A percentile compares a stretch with the other conserved stretches of the same genome.
Conservation (phyloP, 2,797 vertebrate species). For the Cyclura pinguis region DNA sequence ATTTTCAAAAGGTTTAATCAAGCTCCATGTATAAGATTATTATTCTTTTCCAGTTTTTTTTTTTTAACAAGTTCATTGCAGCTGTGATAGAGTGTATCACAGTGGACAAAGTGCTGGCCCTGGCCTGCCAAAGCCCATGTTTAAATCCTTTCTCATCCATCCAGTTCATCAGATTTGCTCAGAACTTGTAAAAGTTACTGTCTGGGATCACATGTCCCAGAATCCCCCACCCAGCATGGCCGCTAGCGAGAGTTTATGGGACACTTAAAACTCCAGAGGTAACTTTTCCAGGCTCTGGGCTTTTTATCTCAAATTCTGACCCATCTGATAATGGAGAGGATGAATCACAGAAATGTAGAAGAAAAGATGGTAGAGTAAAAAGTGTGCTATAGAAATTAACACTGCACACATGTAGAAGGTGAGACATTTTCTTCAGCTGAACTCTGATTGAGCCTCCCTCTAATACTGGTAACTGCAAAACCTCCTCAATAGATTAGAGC, state of each 20-base stretch:
- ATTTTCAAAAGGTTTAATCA: constrained; percentile 50
- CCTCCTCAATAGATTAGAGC: too few species aligned
- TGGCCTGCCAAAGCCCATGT: neutral
- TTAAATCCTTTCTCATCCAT: neutral
- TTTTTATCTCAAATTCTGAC: too few species aligned
- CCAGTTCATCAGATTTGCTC: neutral
- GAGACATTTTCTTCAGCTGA: neutral
- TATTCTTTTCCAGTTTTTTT: neutral
- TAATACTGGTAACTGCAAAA: too few species aligned
- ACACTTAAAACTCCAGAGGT: too few species aligned
- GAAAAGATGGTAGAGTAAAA: neutral
- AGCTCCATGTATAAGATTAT: constrained; percentile 36
- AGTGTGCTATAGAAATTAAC: neutral
- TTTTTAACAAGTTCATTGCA: constrained; percentile 25
- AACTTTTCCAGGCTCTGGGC: neutral
- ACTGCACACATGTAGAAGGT: neutral
- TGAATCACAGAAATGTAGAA: neutral
- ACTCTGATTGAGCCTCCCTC: too few species aligned
- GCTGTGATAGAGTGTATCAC: neutral
- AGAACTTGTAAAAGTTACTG: neutral
- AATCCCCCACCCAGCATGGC: too few species aligned
- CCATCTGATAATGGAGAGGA: neutral
- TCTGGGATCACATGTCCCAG: too few species aligned
- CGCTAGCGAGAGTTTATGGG: too few species aligned
- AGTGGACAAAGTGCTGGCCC: neutral